Evolutionary conservation across 2,888 invertebrate species (phyloP).

Genomic region (Eupithecia dodoneata): DNA sequence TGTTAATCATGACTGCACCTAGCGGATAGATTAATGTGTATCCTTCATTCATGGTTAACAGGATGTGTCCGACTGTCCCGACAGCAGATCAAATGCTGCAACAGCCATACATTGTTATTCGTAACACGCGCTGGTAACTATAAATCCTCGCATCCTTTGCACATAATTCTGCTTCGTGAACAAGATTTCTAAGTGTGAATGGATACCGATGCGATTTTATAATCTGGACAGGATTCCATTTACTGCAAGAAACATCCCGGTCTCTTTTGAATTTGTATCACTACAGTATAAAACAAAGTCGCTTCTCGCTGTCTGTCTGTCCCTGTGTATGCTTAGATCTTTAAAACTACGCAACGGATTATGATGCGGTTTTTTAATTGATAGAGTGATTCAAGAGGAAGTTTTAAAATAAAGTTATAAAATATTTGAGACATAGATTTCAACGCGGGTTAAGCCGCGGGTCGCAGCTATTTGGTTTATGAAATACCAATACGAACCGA

Average conservation of each 20-base stretch:
- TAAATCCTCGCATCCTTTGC: conserved; percentile 43
- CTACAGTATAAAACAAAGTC: no score
- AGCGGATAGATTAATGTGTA: conserved; percentile 16
- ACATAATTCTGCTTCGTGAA: conserved; percentile 37
- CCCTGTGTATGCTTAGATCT: no score
- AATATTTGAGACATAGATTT: no score
- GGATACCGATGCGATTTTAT: conserved; percentile 10
- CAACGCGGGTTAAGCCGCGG: no score
- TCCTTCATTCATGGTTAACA: conserved; percentile 27
- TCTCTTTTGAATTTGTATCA: background rate
- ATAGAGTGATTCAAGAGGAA: no score
- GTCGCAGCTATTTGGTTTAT: background rate
- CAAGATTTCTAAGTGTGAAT: conserved; percentile 26
- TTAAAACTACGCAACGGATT: no score
- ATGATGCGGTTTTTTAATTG: no score
- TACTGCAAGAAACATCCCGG: background rate
- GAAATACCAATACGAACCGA: background rate
- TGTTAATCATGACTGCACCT: background rate
- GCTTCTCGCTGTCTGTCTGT: no score
- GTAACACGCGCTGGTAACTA: conserved; percentile 34
- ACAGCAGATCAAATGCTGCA: conserved; percentile 39
- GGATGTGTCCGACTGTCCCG: conserved; percentile 35
- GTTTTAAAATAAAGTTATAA: no score
- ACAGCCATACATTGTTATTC: conserved; percentile 43
- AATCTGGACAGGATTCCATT: background rate